Conservation (phyloP, 2,113 vertebrate genomes). For the Pagrus major region DNA sequence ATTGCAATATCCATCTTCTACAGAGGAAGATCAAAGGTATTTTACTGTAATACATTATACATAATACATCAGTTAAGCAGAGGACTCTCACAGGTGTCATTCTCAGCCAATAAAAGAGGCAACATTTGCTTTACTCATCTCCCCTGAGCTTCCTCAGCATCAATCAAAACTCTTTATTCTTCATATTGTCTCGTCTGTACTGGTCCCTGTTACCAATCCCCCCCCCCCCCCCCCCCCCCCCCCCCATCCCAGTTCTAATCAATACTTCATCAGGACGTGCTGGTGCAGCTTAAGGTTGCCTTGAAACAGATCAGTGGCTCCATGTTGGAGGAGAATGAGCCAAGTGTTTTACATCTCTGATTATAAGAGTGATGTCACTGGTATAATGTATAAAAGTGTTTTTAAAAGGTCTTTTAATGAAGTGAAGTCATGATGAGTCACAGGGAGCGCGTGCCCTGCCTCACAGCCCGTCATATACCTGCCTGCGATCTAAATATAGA, state of each 20-base stretch:
- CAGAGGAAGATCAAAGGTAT: neutral
- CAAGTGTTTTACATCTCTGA: neutral
- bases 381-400: neutral
- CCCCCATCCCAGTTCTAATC: constrained; percentile 59
- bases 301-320: constrained; percentile 46
- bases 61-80: neutral
- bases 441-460: too few species aligned
- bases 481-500: constrained; percentile 66
- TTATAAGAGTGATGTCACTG: neutral
- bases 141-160: constrained; percentile 1
- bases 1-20: neutral
- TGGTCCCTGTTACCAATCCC: constrained; percentile 47
- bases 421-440: neutral
- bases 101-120: neutral
- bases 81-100: neutral
- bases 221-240: too few species aligned
- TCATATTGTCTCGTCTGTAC: constrained; percentile 34
- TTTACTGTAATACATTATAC: neutral
- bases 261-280: constrained; percentile 74
- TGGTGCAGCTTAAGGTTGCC: constrained; percentile 47
- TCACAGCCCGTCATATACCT: too few species aligned
- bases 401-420: neutral
- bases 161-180: constrained; percentile 28
- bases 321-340: neutral
- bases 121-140: neutral